A percentile compares a stretch with the other conserved stretches of the same genome.
Conservation (phyloP, 2,113 vertebrate species). For the Apistogramma diplotaenia region DNA sequence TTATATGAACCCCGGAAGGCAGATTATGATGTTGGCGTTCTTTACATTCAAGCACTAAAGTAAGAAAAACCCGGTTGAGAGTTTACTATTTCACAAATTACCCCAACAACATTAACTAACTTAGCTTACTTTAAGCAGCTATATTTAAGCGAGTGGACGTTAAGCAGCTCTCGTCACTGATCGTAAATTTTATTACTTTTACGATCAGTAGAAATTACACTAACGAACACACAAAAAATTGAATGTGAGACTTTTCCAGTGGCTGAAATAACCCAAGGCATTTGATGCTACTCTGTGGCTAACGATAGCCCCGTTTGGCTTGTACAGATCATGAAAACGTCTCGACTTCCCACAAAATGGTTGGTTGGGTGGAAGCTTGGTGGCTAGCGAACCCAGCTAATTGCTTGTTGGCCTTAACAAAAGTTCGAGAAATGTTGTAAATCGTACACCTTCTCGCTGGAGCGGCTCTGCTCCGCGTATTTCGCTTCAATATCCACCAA, state of each 20-base stretch:
- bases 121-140: background rate
- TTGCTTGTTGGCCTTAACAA: conserved; percentile 12
- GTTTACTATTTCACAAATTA: background rate
- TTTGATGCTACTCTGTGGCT: background rate
- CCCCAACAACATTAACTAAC: background rate
- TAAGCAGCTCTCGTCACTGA: background rate
- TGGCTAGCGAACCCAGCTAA: conserved; percentile 51
- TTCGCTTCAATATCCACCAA: background rate
- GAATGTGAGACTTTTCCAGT: background rate
- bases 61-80: background rate
- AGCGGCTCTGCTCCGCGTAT: background rate
- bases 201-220: background rate
- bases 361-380: conserved; percentile 60
- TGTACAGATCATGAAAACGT: conserved; percentile 58
- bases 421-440: conserved; percentile 38
- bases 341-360: conserved; percentile 73
- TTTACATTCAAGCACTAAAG: background rate
- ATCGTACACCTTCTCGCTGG: background rate
- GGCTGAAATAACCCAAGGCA: background rate
- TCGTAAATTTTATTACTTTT: background rate
- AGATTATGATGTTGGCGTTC: background rate
- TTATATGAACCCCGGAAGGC: background rate
- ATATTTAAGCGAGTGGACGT: background rate
- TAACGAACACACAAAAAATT: background rate
- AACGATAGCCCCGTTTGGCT: conserved; percentile 38